Evolutionary conservation across 64 coral and sea anemone genomes (phyloP), one percentile per base, ranked within the genome.

Genomic region (Cladopsammia gracilis): DNA sequence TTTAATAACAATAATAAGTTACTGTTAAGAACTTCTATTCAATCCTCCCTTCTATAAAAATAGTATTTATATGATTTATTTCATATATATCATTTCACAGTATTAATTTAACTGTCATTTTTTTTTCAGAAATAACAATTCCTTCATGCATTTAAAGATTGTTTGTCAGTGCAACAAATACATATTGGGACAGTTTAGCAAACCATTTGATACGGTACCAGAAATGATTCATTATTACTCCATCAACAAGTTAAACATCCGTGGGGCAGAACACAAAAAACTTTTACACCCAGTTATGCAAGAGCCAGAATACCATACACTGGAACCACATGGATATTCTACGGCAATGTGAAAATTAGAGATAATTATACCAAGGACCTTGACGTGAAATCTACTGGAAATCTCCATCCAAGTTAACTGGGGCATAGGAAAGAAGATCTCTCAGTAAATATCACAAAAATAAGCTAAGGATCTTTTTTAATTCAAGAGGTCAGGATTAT

Each of bases 171-270:
- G 85, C 23, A 89, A 89, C 25, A 90, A 91, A 86, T 99, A 91
- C 47, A 95, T 99, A 43, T 71, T 99, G 84, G 98, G 98, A 71
- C 98, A 99, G 72, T 96, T 96, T 78, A 99, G 98, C 92, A 96
- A 96, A 64, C 98, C 98, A 45, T 99, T 96, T 67, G 92, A 96
- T 50, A 88, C 86, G 22, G 92, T 99, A 48, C 98, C 98, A 18
- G 88, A 96, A 86, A 93, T 99, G 68, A 96, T 99, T 74, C 48
- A 96, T 34, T 87, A 96, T 53, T 99, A 99, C 84, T 94, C 98
- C 4, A 53, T 82, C 65, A 99, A 94, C 82, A 99, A 96, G 78
- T 89, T 99, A 1, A 99, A 99, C 67, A 99, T 99, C 89, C 69
- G 86, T 23, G 98, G 98, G 45, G 98, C 98, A 6, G 94, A 94